Base-by-base conservation (phyloP, 2,113 vertebrate species). In the Chaenogobius annularis region DNA sequence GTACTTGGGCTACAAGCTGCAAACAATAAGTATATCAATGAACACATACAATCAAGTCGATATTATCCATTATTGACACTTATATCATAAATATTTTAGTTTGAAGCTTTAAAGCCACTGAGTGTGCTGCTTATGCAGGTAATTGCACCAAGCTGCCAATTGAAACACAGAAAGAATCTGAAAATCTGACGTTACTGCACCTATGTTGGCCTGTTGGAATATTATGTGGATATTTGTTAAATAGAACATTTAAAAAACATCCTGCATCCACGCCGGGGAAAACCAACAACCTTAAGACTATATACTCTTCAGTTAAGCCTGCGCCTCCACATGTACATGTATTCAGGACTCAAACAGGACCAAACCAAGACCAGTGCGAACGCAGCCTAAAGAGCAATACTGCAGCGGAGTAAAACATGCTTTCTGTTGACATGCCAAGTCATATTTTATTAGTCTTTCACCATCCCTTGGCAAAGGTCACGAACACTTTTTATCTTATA, bases 1-100 rank as follows among this genome's bases (percentile, higher is more conserved):
- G 92, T 83, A 96, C 95, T 87, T 97, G 96, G 81, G 96, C 96
- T 83, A 91, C 95, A 92, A 96, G 91, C 96, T 97, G 91, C 76
- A 83, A 35, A 82, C 59, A 76, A 19, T 47, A 62, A 66, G 59
- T 52, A 37, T 44, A 65, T 37, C 37, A 48, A 20, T 17, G 14
- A 66, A 17, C 14, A 23, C 23, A 56, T 56, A 26, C n/a, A 46
- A 23, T 37, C 46, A 43, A 14, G 44, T 14, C 35, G 35, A n/a
- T 58, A n/a, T 37, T 10, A 48, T 3, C 22, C 3, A 10, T 56
- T 50, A 66, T 74, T 66, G 62, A 20, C 61, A 50, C 37, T 40
- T 80, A 73, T 79, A 68, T n/a, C n/a, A 20, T 85, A 23, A 81
- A 77, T 73, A 47, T 64, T 46, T 19, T 66, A 11, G 91, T 92